Percentiles rank a stretch among this genome's conserved stretches.
phyloP scores from a whole-genome alignment of 1,140 invertebrate species.

The Sycophila sp. region DNA sequence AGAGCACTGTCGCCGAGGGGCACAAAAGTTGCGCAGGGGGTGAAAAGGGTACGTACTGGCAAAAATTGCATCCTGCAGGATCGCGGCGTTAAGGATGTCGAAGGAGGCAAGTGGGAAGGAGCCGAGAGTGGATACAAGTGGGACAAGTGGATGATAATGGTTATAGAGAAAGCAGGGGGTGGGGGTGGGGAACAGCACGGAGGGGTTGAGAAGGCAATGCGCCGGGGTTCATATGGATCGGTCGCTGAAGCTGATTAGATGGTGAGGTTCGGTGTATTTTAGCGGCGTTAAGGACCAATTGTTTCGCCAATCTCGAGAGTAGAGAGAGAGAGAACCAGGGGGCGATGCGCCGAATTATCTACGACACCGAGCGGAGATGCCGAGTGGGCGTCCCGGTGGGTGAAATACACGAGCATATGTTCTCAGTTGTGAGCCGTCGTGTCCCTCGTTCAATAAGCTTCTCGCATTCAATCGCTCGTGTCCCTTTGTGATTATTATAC shows the following conservation, averaged over 20 bases:
- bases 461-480: too few species aligned
- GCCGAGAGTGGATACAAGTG: background rate
- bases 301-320: constrained; percentile 8
- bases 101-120: background rate
- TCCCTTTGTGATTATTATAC: too few species aligned
- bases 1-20: background rate
- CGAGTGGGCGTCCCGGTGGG: too few species aligned
- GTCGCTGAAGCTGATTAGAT: background rate
- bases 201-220: too few species aligned
- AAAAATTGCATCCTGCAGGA: background rate
- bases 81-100: background rate
- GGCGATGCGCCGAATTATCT: too few species aligned
- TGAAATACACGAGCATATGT: too few species aligned
- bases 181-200: too few species aligned
- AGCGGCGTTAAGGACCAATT: background rate
- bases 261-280: background rate
- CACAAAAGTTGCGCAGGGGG: background rate
- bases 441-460: too few species aligned
- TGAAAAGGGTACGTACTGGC: background rate
- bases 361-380: too few species aligned
- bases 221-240: background rate
- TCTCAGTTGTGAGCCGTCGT: too few species aligned
- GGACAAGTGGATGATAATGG: background rate
- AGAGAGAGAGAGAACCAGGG: too few species aligned
- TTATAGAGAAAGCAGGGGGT: background rate